A percentile compares a stretch with the other conserved stretches of the same genome.
phyloP scores from a whole-genome alignment of 2,797 vertebrate species.

The Hemibagrus guttatus region DNA sequence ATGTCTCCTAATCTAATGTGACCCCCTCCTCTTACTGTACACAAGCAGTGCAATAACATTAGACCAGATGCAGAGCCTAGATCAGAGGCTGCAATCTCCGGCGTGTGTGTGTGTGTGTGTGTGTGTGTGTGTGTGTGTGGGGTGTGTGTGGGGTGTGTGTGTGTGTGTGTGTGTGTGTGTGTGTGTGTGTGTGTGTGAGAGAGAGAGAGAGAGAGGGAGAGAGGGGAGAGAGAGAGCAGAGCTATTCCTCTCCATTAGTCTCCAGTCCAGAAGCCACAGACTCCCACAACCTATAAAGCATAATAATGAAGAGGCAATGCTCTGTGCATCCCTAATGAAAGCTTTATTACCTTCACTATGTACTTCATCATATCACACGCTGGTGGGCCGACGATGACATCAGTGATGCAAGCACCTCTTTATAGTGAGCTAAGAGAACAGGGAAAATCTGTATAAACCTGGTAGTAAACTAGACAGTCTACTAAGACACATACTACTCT shows the following conservation, averaged over 20 bases:
- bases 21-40: slow-evolving; percentile 40
- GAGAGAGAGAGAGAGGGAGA: slow-evolving; percentile 8
- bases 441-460: neutral
- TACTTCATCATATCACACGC: slow-evolving; percentile 18
- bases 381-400: slow-evolving; percentile 27
- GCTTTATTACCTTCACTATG: slow-evolving; percentile 34
- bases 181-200: slow-evolving; percentile 19
- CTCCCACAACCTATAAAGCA: slow-evolving; percentile 24
- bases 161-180: slow-evolving; percentile 33
- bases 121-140: neutral
- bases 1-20: slow-evolving; percentile 41
- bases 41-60: slow-evolving; percentile 43
- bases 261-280: slow-evolving; percentile 31
- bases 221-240: neutral
- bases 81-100: slow-evolving; percentile 1
- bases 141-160: neutral
- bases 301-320: slow-evolving; percentile 36
- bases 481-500: neutral
- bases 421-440: neutral
- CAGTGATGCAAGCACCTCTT: neutral
- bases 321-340: slow-evolving; percentile 44
- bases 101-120: too few species aligned
- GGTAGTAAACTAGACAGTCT: neutral
- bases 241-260: slow-evolving; percentile 50
- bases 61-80: slow-evolving; percentile 30